Conservation (phyloP, 2,113 vertebrate species). For the Myotis brandtii region DNA sequence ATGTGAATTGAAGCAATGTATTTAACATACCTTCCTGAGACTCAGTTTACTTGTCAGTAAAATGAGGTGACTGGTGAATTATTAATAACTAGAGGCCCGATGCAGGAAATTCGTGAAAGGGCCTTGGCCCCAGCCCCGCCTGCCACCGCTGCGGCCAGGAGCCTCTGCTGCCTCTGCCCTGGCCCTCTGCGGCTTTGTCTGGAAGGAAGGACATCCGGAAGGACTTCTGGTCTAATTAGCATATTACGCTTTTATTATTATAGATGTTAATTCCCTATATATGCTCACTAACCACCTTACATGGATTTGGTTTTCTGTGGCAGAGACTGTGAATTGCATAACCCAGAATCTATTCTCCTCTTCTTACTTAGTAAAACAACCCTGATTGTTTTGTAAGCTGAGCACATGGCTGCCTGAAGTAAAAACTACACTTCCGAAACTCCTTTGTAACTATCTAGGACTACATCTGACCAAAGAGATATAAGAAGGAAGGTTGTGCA, state of each 20-base stretch:
- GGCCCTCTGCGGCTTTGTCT: too few species aligned
- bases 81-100: not conserved
- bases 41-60: not conserved
- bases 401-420: not conserved
- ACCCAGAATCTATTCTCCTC: not conserved
- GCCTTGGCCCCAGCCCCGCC: too few species aligned
- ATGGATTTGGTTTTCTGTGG: not conserved
- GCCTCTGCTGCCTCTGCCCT: too few species aligned
- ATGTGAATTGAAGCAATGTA: not conserved
- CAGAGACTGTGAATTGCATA: not conserved
- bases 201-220: too few species aligned
- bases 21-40: not conserved
- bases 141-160: too few species aligned
- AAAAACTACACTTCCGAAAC: not conserved
- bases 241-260: too few species aligned
- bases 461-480: not conserved
- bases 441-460: not conserved
- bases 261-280: not conserved
- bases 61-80: not conserved
- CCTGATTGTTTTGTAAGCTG: not conserved
- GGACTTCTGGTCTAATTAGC: too few species aligned
- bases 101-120: too few species aligned
- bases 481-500: not conserved
- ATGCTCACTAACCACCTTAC: not conserved
- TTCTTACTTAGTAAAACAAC: not conserved